Conservation (phyloP, 2,113 vertebrate genomes). For the Typhlomys cinereus region DNA sequence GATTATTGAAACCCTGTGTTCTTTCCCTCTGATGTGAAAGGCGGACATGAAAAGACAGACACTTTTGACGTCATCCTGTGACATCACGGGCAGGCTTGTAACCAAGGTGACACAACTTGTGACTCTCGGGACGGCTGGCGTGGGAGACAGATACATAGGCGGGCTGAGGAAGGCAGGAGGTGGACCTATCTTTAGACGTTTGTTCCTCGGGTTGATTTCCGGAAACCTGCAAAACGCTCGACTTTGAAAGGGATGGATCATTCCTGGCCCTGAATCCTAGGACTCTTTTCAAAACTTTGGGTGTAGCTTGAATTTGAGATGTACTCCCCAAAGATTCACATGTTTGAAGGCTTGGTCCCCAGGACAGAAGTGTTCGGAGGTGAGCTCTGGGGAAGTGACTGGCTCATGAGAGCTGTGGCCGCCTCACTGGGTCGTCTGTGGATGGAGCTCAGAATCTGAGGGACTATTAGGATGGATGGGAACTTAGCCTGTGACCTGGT, state of each 20-base stretch:
- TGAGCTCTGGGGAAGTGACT: not conserved
- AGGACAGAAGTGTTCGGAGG: not conserved
- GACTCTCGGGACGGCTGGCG: not conserved
- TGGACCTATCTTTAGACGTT: slow-evolving; percentile 61
- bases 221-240: slow-evolving; percentile 55
- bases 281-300: not conserved
- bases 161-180: slow-evolving; percentile 45
- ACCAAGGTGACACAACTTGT: not conserved
- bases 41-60: slow-evolving; percentile 65
- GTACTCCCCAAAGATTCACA: too few relatives aligned
- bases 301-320: not conserved
- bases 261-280: slow-evolving; percentile 45
- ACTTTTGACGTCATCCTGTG: slow-evolving; percentile 64
- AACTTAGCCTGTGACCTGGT: not conserved
- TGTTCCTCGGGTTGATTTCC: slow-evolving; percentile 42
- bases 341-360: not conserved
- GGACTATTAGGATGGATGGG: too few relatives aligned
- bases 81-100: slow-evolving; percentile 15
- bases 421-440: not conserved
- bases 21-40: slow-evolving; percentile 48
- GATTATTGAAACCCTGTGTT: slow-evolving; percentile 51
- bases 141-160: slow-evolving; percentile 12
- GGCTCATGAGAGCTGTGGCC: not conserved
- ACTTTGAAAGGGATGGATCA: slow-evolving; percentile 54
- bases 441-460: not conserved